These are phyloP conservation scores for Schlechtendalia chinensis DNA, from an alignment of 1,140 invertebrate species.

Conservation along the genomic window DNA sequence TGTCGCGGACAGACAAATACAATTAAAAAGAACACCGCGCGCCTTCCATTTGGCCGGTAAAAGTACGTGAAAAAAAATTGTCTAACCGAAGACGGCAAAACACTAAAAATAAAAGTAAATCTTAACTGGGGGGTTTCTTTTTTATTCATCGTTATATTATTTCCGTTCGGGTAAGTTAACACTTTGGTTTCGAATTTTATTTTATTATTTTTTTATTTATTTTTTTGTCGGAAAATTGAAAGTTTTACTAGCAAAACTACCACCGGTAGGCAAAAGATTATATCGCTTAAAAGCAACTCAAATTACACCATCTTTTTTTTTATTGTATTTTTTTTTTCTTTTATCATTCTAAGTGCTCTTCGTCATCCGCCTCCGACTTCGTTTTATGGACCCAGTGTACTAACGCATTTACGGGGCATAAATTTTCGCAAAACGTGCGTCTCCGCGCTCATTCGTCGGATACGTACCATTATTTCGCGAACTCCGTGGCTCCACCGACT, in stretches of 20 bases:
- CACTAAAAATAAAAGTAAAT: not conserved
- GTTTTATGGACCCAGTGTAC: slow-evolving; percentile 28
- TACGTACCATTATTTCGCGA: not conserved
- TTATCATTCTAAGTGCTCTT: slow-evolving; percentile 7
- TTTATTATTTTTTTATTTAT: not conserved
- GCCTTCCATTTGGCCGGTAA: not conserved
- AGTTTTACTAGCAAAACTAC: not conserved
- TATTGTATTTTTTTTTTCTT: not conserved
- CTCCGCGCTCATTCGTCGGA: not conserved
- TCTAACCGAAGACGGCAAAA: not conserved
- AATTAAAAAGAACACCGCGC: not conserved
- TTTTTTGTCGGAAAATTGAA: too few relatives aligned
- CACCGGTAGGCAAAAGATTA: not conserved
- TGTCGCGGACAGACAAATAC: slow-evolving; percentile 32
- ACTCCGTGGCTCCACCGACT: too few relatives aligned
- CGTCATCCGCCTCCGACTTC: not conserved
- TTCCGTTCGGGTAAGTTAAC: not conserved
- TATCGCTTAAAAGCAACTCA: slow-evolving; percentile 1
- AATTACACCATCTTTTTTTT: not conserved
- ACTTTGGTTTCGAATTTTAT: not conserved
- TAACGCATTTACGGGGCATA: not conserved
- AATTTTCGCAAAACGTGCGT: not conserved
- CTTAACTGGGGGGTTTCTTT: not conserved
- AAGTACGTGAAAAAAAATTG: too few relatives aligned
- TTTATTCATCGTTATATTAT: slow-evolving; percentile 1